phyloP scores from a whole-genome alignment of 2,888 invertebrate species.

The Sesamia inferens region DNA sequence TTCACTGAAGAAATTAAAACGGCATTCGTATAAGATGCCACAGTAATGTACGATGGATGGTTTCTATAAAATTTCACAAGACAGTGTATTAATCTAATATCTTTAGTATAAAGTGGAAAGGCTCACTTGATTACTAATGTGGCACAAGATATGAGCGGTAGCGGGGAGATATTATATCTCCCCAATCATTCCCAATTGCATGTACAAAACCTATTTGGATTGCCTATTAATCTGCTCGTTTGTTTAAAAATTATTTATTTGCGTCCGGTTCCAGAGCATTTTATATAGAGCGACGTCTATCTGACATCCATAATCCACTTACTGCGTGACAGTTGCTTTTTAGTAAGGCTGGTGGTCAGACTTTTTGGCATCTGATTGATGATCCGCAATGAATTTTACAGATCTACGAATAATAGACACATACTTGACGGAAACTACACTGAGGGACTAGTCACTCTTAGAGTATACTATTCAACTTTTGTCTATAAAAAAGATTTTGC shows the following conservation, averaged over 20 bases:
- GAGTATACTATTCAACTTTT: too few relatives aligned
- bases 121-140: conserved; percentile 45
- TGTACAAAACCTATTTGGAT: too few relatives aligned
- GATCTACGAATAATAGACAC: too few relatives aligned
- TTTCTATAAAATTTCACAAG: conserved; percentile 39
- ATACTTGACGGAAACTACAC: too few relatives aligned
- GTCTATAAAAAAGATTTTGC: too few relatives aligned
- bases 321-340: neutral
- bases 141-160: conserved; percentile 9
- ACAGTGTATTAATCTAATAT: conserved; percentile 48
- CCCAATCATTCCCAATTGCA: neutral
- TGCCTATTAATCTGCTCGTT: neutral
- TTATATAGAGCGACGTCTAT: neutral
- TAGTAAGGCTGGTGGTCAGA: neutral
- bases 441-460: too few relatives aligned
- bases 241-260: too few relatives aligned
- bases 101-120: conserved; percentile 43
- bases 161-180: neutral
- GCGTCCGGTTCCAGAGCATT: neutral
- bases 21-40: neutral
- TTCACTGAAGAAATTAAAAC: too few relatives aligned
- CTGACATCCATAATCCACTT: neutral
- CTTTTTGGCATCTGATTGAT: neutral
- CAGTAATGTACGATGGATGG: conserved; percentile 2
- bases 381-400: too few relatives aligned